phyloP scores from a whole-genome alignment of 1,140 invertebrate species.

The Metaphire vulgaris region DNA sequence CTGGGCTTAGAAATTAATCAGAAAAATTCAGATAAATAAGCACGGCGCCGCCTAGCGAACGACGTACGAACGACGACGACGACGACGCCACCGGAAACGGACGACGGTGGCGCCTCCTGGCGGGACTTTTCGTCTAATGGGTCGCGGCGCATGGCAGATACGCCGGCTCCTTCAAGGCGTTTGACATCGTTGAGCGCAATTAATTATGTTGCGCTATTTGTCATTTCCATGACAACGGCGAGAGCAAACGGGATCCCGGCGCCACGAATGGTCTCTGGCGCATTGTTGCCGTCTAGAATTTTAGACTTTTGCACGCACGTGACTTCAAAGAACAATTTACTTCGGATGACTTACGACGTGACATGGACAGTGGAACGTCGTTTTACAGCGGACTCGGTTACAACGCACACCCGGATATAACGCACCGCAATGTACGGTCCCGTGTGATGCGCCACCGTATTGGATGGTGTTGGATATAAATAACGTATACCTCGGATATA shows the following conservation, averaged over 20 bases:
- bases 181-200: background rate
- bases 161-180: background rate
- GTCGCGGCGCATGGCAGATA: background rate
- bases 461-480: too few species aligned
- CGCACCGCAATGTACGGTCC: too few species aligned
- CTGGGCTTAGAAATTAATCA: background rate
- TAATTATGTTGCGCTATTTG: background rate
- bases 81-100: background rate
- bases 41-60: too few species aligned
- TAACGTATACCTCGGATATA: too few species aligned
- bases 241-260: too few species aligned
- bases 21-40: background rate
- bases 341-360: too few species aligned
- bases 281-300: background rate
- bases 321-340: too few species aligned
- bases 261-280: background rate
- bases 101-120: background rate
- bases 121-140: background rate
- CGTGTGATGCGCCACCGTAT: too few species aligned
- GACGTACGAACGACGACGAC: too few species aligned
- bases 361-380: too few species aligned
- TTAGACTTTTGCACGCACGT: background rate
- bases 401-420: background rate
- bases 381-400: too few species aligned
- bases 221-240: background rate